These are phyloP conservation scores for Priapulus caudatus DNA, from an alignment of 2,888 invertebrate species.

Conservation along the genomic window DNA sequence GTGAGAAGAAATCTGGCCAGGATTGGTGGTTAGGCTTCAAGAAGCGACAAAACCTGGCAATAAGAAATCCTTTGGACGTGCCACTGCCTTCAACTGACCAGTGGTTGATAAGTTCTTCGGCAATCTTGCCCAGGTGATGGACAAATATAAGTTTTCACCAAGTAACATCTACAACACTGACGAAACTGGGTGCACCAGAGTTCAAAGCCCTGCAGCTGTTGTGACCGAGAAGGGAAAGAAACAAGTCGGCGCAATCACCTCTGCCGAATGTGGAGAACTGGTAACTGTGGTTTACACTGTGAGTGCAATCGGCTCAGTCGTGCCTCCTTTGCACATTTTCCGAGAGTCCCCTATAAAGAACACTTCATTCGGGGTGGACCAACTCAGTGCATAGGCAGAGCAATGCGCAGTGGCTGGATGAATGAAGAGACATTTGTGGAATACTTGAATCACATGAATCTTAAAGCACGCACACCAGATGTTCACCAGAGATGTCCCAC, in stretches of 20 bases:
- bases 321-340: slow-evolving; percentile 19
- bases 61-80: slow-evolving; percentile 17
- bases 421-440: slow-evolving; percentile 16
- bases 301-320: slow-evolving; percentile 15
- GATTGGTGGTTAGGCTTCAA: slow-evolving; percentile 10
- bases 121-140: slow-evolving; percentile 16
- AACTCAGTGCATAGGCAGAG: slow-evolving; percentile 12
- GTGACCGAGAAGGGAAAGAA: slow-evolving; percentile 14
- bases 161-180: slow-evolving; percentile 18
- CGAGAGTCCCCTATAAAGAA: slow-evolving; percentile 12
- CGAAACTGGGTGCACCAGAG: slow-evolving; percentile 21
- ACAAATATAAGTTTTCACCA: slow-evolving; percentile 15
- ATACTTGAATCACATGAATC: slow-evolving; percentile 16
- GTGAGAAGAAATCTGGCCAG: neutral
- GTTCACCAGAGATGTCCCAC: slow-evolving; percentile 13
- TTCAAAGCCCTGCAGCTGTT: slow-evolving; percentile 15
- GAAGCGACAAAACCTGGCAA: slow-evolving; percentile 10
- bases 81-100: slow-evolving; percentile 19
- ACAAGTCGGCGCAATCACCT: slow-evolving; percentile 19
- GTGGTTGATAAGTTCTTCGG: slow-evolving; percentile 18
- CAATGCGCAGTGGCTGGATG: slow-evolving; percentile 16
- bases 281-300: slow-evolving; percentile 14
- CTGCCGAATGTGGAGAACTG: slow-evolving; percentile 18
- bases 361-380: slow-evolving; percentile 14
- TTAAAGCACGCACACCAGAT: slow-evolving; percentile 14